Evolutionary conservation across 2,888 invertebrate genomes (phyloP).

Genomic region (Diogma glabrata): DNA sequence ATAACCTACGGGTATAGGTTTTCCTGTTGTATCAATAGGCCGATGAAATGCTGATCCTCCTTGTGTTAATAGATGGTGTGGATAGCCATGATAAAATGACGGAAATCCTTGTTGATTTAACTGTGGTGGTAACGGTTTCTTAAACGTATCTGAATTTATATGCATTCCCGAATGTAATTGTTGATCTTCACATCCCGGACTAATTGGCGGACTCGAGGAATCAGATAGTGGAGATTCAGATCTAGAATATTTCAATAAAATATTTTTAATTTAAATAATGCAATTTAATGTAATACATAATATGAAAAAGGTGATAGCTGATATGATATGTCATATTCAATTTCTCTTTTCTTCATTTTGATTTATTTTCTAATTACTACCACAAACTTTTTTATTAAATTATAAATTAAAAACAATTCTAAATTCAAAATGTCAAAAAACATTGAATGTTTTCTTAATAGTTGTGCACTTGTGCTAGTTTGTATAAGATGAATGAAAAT

Average conservation of each 20-base stretch:
- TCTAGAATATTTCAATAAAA: conserved; percentile 20
- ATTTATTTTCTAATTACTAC: too few species aligned
- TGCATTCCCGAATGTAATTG: conserved; percentile 41
- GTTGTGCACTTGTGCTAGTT: too few species aligned
- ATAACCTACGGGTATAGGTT: conserved; percentile 33
- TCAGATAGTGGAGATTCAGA: conserved; percentile 42
- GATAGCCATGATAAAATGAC: conserved; percentile 36
- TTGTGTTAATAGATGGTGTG: conserved; percentile 40
- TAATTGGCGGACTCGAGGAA: conserved; percentile 71
- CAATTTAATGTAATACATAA: too few species aligned
- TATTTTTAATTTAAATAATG: neutral
- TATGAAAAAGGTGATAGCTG: too few species aligned
- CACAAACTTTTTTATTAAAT: too few species aligned
- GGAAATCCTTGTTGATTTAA: conserved; percentile 34
- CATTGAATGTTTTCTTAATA: too few species aligned
- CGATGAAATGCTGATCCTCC: conserved; percentile 43
- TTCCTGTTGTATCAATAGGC: conserved; percentile 38
- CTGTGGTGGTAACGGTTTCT: conserved; percentile 36
- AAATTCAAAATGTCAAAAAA: too few species aligned
- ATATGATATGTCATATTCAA: too few species aligned
- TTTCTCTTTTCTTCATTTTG: too few species aligned
- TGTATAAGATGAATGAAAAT: too few species aligned
- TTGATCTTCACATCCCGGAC: conserved; percentile 71
- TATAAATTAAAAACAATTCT: too few species aligned
- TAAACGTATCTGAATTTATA: conserved; percentile 34